Conservation (phyloP, 1,140 invertebrate genomes). For the Drosophila rufa region DNA sequence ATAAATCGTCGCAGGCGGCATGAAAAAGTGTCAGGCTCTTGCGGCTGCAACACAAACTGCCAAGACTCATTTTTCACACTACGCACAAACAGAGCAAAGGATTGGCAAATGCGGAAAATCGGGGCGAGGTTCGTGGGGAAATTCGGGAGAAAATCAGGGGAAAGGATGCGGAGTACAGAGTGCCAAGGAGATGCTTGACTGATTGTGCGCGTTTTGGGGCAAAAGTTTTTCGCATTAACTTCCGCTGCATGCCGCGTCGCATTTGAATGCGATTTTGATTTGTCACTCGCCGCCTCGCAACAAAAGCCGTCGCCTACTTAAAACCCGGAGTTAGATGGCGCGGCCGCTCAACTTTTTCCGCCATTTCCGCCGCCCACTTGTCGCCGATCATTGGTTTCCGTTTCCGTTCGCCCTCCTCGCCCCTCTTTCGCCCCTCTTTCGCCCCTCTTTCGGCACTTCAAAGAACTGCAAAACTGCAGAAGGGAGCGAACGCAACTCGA, state of each 20-base stretch:
- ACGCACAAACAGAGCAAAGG: conserved; percentile 31
- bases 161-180: neutral
- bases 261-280: conserved; percentile 84
- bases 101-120: conserved; percentile 16
- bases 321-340: conserved; percentile 50
- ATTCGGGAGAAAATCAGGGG: neutral
- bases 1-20: conserved; percentile 77
- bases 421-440: no score
- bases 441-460: neutral
- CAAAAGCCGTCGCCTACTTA: conserved; percentile 75
- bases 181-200: conserved; percentile 59
- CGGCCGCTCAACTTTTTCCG: conserved; percentile 59
- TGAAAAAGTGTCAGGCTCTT: conserved; percentile 73
- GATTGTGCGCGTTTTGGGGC: conserved; percentile 72
- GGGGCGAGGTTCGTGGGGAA: neutral
- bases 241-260: conserved; percentile 79
- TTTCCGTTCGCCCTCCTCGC: conserved; percentile 26
- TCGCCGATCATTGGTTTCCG: conserved; percentile 83
- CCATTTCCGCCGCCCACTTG: conserved; percentile 75
- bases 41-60: conserved; percentile 70
- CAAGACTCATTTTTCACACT: conserved; percentile 77
- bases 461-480: conserved; percentile 32
- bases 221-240: conserved; percentile 84
- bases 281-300: conserved; percentile 78
- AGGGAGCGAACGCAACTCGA: conserved; percentile 43